Evolutionary conservation across 2,797 vertebrate genomes (phyloP), one percentile per base, ranked within the genome.

Genomic region (Phrynocephalus guinanensis): DNA sequence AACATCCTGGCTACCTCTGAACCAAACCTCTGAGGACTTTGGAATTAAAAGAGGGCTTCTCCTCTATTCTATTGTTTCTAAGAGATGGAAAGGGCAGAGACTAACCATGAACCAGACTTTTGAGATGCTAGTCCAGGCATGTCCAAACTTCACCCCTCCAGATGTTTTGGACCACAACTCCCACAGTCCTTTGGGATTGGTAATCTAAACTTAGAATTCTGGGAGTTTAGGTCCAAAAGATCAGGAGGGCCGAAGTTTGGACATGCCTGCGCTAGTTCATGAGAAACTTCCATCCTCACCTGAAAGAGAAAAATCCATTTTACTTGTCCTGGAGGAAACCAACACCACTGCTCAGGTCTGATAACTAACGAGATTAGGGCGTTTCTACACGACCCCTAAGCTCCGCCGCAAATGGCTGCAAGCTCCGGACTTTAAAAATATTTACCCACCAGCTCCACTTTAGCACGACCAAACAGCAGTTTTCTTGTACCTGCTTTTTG

Each of bases 351-450:
- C 90, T 92, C 84, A 92, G 77, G 84, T 91, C 88, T 86, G 91
- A 87, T 91, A 92, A 94, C 91, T 91, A 93, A 91, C 92, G 83
- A 91, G 88, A 93, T 92, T 87, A n/a, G n/a, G n/a, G n/a, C n/a
- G n/a, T n/a, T n/a, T n/a, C n/a, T n/a, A n/a, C n/a, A n/a, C n/a
- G n/a, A n/a, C n/a, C n/a, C n/a, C n/a, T n/a, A n/a, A n/a, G n/a
- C n/a, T n/a, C n/a, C n/a, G n/a, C n/a, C n/a, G n/a, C n/a, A n/a
- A n/a, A n/a, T n/a, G n/a, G n/a, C n/a, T n/a, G n/a, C n/a, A n/a
- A n/a, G n/a, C n/a, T n/a, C n/a, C n/a, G n/a, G n/a, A n/a, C n/a
- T n/a, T n/a, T n/a, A n/a, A n/a, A n/a, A n/a, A n/a, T n/a, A n/a
- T n/a, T n/a, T n/a, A n/a, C n/a, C n/a, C n/a, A n/a, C n/a, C n/a